Percentiles rank a stretch among this genome's conserved stretches.
These are phyloP conservation scores for Actinia equina DNA, from an alignment of 64 coral and sea anemone species.

Conservation along the genomic window DNA sequence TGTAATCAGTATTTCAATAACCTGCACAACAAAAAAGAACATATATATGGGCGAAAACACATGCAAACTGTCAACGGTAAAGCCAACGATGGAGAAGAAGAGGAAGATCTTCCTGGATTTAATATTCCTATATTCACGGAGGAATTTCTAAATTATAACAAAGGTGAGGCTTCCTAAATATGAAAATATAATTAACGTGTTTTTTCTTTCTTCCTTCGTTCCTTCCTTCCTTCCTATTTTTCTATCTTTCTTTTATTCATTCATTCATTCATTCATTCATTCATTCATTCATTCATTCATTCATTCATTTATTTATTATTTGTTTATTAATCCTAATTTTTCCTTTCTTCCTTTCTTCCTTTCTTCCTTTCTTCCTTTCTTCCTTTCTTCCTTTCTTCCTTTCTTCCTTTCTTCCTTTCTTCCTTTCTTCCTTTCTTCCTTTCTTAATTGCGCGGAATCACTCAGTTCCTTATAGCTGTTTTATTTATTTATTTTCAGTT, in stretches of 20 bases:
- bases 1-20: constrained; percentile 97
- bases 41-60: constrained; percentile 79
- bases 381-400: background rate
- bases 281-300: no score
- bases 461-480: background rate
- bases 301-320: no score
- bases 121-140: constrained; percentile 94
- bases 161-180: constrained; percentile 41
- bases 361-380: background rate
- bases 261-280: no score
- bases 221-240: no score
- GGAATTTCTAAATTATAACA: constrained; percentile 92
- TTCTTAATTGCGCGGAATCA: no score
- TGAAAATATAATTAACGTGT: no score
- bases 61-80: constrained; percentile 77
- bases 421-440: no score
- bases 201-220: no score
- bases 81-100: constrained; percentile 57
- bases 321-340: no score
- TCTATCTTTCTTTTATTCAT: no score
- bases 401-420: no score
- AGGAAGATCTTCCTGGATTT: constrained; percentile 71
- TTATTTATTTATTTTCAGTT: constrained; percentile 31
- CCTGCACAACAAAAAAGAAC: constrained; percentile 90
- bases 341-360: background rate